Conservation (phyloP, 2,888 invertebrate genomes). For the Hyles lineata region DNA sequence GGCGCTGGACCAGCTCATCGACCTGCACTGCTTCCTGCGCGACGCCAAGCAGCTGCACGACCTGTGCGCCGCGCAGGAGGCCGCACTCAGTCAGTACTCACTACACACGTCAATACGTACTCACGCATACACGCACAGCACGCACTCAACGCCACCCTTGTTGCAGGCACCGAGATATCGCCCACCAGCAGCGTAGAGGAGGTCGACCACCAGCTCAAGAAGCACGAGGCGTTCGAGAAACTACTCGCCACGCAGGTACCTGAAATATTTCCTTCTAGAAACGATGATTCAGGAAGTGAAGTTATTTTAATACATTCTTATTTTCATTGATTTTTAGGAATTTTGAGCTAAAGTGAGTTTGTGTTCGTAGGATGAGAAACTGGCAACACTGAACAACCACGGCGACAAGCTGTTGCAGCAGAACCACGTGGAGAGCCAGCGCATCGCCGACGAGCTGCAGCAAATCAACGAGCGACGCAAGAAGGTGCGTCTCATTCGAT, state of each 20-base stretch:
- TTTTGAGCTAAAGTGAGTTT: neutral
- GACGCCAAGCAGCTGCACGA: slow-evolving; percentile 97
- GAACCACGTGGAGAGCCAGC: slow-evolving; percentile 94
- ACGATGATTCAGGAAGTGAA: too few species aligned
- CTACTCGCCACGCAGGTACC: slow-evolving; percentile 89
- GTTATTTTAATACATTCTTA: too few species aligned
- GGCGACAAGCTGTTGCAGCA: slow-evolving; percentile 94
- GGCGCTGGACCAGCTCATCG: slow-evolving; percentile 94
- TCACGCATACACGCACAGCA: too few species aligned
- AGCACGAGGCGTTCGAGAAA: slow-evolving; percentile 98
- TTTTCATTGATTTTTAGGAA: neutral
- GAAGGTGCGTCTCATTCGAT: slow-evolving; percentile 67
- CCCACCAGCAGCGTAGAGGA: slow-evolving; percentile 91
- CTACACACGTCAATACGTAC: neutral
- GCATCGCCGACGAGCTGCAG: slow-evolving; percentile 90
- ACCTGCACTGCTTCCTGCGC: slow-evolving; percentile 96
- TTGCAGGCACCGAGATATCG: slow-evolving; percentile 87
- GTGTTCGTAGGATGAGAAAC: slow-evolving; percentile 90
- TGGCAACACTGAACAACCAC: slow-evolving; percentile 91
- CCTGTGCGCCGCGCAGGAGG: slow-evolving; percentile 94
- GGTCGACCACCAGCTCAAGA: slow-evolving; percentile 94
- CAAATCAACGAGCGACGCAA: slow-evolving; percentile 90
- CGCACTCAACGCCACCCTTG: neutral
- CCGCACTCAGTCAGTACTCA: slow-evolving; percentile 83
- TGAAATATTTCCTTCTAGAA: slow-evolving; percentile 47